Base-by-base conservation (phyloP, 2,888 invertebrate genomes). In the Rugalucina vietnamica region DNA sequence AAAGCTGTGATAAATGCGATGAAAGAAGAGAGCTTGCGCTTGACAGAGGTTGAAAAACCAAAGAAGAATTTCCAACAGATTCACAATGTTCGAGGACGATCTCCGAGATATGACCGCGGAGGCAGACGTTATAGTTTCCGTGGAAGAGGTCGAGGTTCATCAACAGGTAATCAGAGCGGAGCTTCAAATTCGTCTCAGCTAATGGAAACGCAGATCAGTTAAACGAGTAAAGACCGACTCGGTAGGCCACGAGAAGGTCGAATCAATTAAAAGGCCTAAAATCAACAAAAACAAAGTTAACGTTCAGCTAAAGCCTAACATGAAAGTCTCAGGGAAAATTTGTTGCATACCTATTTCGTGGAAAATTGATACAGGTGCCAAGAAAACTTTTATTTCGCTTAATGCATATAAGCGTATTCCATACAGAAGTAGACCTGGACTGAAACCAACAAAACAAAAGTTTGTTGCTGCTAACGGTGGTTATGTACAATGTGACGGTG, bases 1-100 rank as follows among this genome's bases (percentile, higher is more conserved):
- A 75, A 76, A 29, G 82, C 85, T 21, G 70, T 79, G 10, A 85
- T 77, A n/a, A 39, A 32, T 57, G 80, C 79, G 1, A 82, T 82
- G 43, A 75, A 81, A 32, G 81, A 85, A 39, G 81, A 81, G 24
- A 81, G 79, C 39, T 18, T 74, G 27, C 34, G 65, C 12, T n/a
- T 12, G 34, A 34, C 57, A 78, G 37, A 36, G 43, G 14, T 54
- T 37, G 71, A 72, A 57, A 27, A 34, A n/a, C 32, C 37, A 39
- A 39, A 70, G 36, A 24, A 21, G 24, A 36, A 70, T 24, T 36
- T 14, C 37, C 3, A 39, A 8, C 24, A 3, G 29, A 70, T 37
- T 10, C 36, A n/a, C 29, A 69, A 36, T 21, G 34, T 32, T 34
- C 34, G 36, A 21, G 37, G 37, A 36, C 12, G 72, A 36, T 34